Percentiles rank a stretch among this genome's conserved stretches.
Evolutionary conservation across 2,113 vertebrate species (phyloP).

Genomic region (Zosterops lateralis): DNA sequence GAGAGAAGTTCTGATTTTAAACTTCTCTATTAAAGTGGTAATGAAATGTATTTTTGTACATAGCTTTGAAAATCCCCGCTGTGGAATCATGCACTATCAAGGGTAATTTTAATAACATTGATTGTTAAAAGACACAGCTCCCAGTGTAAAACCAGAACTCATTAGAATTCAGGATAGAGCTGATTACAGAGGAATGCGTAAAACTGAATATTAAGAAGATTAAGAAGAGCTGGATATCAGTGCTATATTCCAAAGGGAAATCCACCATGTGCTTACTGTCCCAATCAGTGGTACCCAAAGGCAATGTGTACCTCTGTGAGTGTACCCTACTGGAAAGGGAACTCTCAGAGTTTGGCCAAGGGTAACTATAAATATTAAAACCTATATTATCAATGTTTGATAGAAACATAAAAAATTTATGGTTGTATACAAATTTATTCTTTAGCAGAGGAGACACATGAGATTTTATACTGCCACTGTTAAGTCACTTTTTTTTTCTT

Average conservation of each 20-base stretch:
- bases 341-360: conserved; percentile 70
- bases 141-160: conserved; percentile 47
- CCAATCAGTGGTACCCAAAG: conserved; percentile 74
- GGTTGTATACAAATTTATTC: conserved; percentile 59
- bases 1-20: conserved; percentile 52
- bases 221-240: conserved; percentile 36
- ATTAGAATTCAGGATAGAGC: conserved; percentile 68
- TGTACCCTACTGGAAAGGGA: conserved; percentile 45
- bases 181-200: conserved; percentile 59
- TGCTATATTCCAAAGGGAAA: conserved; percentile 64
- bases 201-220: conserved; percentile 72
- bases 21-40: conserved; percentile 40
- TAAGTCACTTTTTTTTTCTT: not conserved
- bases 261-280: conserved; percentile 3
- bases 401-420: conserved; percentile 76
- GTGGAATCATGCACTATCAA: conserved; percentile 7
- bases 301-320: conserved; percentile 53
- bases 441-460: conserved; percentile 33
- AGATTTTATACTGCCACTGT: conserved; percentile 44
- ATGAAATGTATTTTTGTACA: conserved; percentile 46
- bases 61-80: conserved; percentile 51
- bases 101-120: conserved; percentile 70
- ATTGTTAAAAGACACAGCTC: conserved; percentile 60
- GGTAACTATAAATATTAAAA: conserved; percentile 80
- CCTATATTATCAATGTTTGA: conserved; percentile 78